Evolutionary conservation across 2,113 vertebrate species (phyloP), one percentile per base, ranked within the genome.

Genomic region (Acrocephalus kingi): DNA sequence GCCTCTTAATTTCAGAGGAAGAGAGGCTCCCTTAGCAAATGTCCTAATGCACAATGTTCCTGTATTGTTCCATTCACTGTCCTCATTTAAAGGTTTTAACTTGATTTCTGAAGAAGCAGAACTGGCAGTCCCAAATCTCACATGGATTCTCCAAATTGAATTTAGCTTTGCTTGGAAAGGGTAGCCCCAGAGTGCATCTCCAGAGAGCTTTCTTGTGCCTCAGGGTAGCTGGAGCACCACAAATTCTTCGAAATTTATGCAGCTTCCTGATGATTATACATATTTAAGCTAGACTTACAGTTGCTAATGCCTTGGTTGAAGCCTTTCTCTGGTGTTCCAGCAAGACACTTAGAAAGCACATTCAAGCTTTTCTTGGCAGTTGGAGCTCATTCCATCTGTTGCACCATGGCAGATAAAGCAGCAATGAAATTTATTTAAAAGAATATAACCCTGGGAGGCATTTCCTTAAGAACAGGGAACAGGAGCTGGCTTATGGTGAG

Each of bases 61-160:
- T 78, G 22, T 46, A 8, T 12, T 55, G 28, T 63, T 79, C n/a
- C 25, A 8, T 52, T 52, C 63, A 18, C 43, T 92, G 62, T 30
- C 23, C 15, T 79, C 66, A 31, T 75, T 90, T 85, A 74, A 86
- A 49, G 46, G 18, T 55, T 83, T 82, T 45, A 62, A 52, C 39
- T 25, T 67, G 9, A 25, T 59, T 67, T 76, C 48, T 14, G 1
- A 19, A 22, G 39, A 64, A 86, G 39, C 49, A 55, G 35, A 7
- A 55, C 39, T 67, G 62, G 30, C 49, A 72, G 35, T 31, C 35
- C 43, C 54, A 64, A 55, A 56, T 48, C 23, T 39, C 18, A 18
- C 20, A 22, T 0, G 4, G 52, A 58, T 62, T 72, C 17, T 54
- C 28, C 0, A 0, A 24, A 13, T 19, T 62, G 71, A 46, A 67